phyloP scores from a whole-genome alignment of 2,113 vertebrate genomes.

The Siphamia tubifer region DNA sequence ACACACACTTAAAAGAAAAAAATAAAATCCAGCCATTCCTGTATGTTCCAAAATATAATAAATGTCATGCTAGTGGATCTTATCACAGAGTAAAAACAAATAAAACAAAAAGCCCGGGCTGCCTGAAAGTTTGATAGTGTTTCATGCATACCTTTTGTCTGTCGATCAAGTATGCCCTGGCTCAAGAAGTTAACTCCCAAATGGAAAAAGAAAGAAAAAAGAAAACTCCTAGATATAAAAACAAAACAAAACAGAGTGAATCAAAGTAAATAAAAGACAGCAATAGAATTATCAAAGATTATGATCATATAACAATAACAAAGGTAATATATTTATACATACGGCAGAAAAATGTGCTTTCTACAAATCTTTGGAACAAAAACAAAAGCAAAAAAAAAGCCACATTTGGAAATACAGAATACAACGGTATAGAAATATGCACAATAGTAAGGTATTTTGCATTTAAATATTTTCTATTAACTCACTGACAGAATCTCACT shows the following conservation, averaged over 20 bases:
- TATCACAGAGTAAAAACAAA: constrained; percentile 32
- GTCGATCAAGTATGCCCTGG: constrained; percentile 11
- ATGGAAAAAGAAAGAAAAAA: background rate
- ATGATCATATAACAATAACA: constrained; percentile 66
- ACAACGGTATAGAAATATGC: constrained; percentile 77
- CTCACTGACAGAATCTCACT: constrained; percentile 49
- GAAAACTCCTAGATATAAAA: constrained; percentile 18
- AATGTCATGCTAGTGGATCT: constrained; percentile 33
- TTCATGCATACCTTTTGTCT: constrained; percentile 38
- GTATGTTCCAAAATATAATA: constrained; percentile 44
- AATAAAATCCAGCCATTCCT: constrained; percentile 12
- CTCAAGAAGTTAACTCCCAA: constrained; percentile 13
- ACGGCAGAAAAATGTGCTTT: constrained; percentile 76
- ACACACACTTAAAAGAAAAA: constrained; percentile 2
- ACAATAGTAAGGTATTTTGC: constrained; percentile 74
- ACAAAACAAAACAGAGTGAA: constrained; percentile 29
- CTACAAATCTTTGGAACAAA: constrained; percentile 81
- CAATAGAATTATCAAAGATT: constrained; percentile 55
- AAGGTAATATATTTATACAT: constrained; percentile 74
- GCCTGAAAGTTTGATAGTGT: constrained; percentile 38
- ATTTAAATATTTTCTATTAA: constrained; percentile 72
- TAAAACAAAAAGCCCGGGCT: background rate
- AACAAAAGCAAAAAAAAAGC: constrained; percentile 72
- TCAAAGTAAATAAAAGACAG: constrained; percentile 58
- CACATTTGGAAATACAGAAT: constrained; percentile 72